phyloP scores from a whole-genome alignment of 2,888 invertebrate genomes.

The Callinectes sapidus region DNA sequence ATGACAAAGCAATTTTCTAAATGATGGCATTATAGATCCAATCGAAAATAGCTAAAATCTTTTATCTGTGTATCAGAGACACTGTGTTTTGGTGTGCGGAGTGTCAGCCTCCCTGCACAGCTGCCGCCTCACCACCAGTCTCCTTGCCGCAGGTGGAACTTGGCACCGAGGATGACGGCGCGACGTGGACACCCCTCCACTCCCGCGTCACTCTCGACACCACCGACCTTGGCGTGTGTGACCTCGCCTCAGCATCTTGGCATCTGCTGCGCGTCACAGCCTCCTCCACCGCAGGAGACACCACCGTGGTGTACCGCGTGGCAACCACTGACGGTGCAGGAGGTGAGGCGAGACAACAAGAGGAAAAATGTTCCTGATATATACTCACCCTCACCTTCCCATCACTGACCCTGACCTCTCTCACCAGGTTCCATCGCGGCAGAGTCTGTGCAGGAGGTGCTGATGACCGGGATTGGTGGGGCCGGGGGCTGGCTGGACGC shows the following conservation, averaged over 20 bases:
- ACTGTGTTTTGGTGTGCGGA: neutral
- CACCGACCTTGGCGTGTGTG: constrained; percentile 64
- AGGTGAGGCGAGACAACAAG: constrained; percentile 39
- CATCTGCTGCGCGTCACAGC: constrained; percentile 63
- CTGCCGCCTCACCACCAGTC: neutral
- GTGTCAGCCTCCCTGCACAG: neutral
- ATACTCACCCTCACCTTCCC: neutral
- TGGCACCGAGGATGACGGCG: constrained; percentile 53
- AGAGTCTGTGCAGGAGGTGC: constrained; percentile 65
- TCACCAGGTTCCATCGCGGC: constrained; percentile 49
- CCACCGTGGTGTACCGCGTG: constrained; percentile 61
- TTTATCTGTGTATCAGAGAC: neutral
- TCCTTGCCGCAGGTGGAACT: constrained; percentile 57
- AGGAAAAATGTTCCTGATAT: neutral
- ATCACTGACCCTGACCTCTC: neutral
- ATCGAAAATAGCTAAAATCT: neutral
- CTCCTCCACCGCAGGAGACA: constrained; percentile 62
- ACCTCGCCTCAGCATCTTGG: constrained; percentile 53
- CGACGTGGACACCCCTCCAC: constrained; percentile 55
- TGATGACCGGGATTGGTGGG: constrained; percentile 10
- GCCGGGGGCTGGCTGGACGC: constrained; percentile 65
- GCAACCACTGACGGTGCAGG: constrained; percentile 42
- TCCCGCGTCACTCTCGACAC: constrained; percentile 62
- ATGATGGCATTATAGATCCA: neutral
- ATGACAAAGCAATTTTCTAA: neutral